Conservation (phyloP, 2,888 invertebrate genomes). For the Thalpophila matura region DNA sequence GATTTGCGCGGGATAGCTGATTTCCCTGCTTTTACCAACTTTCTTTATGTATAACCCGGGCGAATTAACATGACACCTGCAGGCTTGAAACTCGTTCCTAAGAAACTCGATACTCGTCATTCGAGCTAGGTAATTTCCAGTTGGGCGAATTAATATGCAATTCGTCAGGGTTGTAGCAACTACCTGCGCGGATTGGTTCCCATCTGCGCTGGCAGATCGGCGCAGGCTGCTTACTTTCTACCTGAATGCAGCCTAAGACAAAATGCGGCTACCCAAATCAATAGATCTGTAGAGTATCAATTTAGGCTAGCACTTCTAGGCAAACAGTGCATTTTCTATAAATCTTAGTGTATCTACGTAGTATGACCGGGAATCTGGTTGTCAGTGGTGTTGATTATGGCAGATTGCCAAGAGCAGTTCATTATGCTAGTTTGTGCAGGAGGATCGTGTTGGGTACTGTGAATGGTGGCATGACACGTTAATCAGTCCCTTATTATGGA, state of each 20-base stretch:
- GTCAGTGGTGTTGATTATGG: slow-evolving; percentile 23
- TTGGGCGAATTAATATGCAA: no score
- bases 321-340: slow-evolving; percentile 22
- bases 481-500: slow-evolving; percentile 19
- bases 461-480: slow-evolving; percentile 11
- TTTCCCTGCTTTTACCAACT: no score
- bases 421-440: neutral
- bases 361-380: slow-evolving; percentile 16
- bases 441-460: neutral
- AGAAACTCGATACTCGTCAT: no score
- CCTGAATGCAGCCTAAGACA: neutral
- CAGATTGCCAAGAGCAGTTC: slow-evolving; percentile 28
- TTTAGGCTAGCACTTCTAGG: neutral
- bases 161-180: no score
- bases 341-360: neutral
- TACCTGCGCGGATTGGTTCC: no score
- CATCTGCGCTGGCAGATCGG: no score
- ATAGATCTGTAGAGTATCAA: slow-evolving; percentile 1
- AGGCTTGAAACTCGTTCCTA: no score
- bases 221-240: no score
- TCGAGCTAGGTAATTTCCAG: no score
- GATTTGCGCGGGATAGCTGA: no score
- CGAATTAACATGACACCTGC: no score
- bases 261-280: neutral
- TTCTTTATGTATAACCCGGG: no score